Base-by-base conservation (phyloP, 2,888 invertebrate species). In the Cloeon dipterum region DNA sequence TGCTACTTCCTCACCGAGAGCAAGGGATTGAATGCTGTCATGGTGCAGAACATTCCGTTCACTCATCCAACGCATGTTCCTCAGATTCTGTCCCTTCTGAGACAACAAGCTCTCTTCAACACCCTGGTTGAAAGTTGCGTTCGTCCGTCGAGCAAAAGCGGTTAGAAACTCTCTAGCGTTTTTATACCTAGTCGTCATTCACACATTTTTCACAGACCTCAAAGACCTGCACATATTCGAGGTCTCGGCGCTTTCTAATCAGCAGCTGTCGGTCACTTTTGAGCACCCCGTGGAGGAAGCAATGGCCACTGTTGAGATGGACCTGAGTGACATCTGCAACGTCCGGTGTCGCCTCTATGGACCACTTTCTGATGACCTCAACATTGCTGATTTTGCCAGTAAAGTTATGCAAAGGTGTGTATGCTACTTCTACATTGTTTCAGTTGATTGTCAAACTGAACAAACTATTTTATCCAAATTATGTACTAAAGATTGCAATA, bases 61-160 rank as follows among this genome's bases (percentile, higher is more conserved):
- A 86, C 85, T 1, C 89, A 91, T 59, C 91, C 93, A 2, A 74
- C 79, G 5, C 86, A 89, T 55, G 86, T 91, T 40, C 77, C 89
- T 34, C 75, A 77, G 51, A 79, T 94, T 46, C 65, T 94, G 25
- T 71, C 72, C 26, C 70, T 74, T 43, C 64, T 94, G 13, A 66
- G 91, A 3, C 86, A 88, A 48, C 93, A 94, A 58, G 77, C 86
- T 25, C 64, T 91, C 13, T 91, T 93, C 60, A 93, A 91, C 56
- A 72, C 82, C 14, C 67, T 93, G 29, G 63, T 94, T 32, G 66
- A 76, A 19, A 88, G 88, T 56, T 91, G 91, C 55, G 78, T 94
- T 35, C 65, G 93, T 20, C 69, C 77, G 2, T 74, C 76, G 52
- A 70, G 74, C 34, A 77, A 75, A 47, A 74, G 78, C 59, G 75